Evolutionary conservation across 1,140 invertebrate species (phyloP).

Genomic region (Conus betulinus): DNA sequence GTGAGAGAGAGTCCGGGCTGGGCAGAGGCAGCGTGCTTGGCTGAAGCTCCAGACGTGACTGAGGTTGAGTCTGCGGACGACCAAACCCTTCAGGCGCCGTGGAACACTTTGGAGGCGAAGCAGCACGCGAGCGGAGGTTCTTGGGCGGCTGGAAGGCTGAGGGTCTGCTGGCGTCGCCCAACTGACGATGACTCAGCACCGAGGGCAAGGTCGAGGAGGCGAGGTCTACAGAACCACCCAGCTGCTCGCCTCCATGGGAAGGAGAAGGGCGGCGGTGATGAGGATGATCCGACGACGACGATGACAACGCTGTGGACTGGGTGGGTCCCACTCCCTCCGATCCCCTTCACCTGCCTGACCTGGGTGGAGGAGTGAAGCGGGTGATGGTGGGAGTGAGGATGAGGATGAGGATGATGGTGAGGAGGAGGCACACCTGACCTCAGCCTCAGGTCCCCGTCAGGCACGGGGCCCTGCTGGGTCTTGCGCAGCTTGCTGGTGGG

Average conservation of each 20-base stretch:
- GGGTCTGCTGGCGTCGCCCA: background rate
- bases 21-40: background rate
- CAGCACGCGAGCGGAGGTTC: background rate
- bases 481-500: slow-evolving; percentile 39
- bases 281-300: background rate
- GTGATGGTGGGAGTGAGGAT: slow-evolving; percentile 13
- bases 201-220: background rate
- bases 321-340: background rate
- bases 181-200: background rate
- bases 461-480: slow-evolving; percentile 31
- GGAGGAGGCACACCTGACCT: background rate
- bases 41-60: background rate
- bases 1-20: background rate
- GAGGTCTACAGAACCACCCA: background rate
- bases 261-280: background rate
- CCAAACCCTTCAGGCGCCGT: too few species aligned
- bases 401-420: too few species aligned
- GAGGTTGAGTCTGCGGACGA: background rate
- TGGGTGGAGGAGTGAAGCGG: slow-evolving; percentile 8
- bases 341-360: background rate
- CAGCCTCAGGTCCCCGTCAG: slow-evolving; percentile 31
- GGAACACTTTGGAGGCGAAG: background rate
- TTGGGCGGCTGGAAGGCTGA: background rate
- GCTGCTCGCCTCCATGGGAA: background rate
- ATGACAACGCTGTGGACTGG: background rate